Conservation (phyloP, 1,140 invertebrate species). For the Ceratina japonica region DNA sequence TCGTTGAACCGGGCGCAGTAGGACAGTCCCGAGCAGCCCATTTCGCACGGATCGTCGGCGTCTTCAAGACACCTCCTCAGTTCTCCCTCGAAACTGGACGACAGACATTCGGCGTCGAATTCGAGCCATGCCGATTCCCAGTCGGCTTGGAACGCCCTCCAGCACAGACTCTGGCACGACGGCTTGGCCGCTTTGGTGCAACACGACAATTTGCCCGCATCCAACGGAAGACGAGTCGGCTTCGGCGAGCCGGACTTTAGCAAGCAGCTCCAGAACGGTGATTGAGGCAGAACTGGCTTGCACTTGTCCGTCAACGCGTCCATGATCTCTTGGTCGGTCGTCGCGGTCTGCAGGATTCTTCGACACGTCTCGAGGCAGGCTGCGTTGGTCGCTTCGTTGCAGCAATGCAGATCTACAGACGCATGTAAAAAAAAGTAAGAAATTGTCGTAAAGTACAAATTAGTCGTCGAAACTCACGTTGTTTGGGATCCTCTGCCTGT, state of each 20-base stretch:
- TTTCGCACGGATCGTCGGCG: conserved; percentile 90
- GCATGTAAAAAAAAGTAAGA: neutral
- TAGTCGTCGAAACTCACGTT: conserved; percentile 80
- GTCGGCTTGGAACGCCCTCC: conserved; percentile 89
- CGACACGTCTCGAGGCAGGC: conserved; percentile 87
- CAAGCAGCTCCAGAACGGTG: conserved; percentile 84
- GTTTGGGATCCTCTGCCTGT: conserved; percentile 83
- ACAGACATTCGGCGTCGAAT: conserved; percentile 88
- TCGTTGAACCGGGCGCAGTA: conserved; percentile 92
- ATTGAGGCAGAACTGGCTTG: conserved; percentile 84
- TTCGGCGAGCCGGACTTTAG: conserved; percentile 79
- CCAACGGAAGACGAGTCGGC: conserved; percentile 79
- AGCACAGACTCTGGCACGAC: conserved; percentile 88
- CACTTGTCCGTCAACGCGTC: conserved; percentile 86
- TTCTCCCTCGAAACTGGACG: conserved; percentile 84
- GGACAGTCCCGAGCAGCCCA: conserved; percentile 88
- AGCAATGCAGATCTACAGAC: conserved; percentile 88
- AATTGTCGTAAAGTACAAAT: too few relatives aligned
- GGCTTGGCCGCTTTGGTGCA: conserved; percentile 86
- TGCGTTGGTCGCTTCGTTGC: conserved; percentile 84
- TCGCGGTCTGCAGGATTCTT: conserved; percentile 81
- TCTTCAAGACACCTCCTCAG: conserved; percentile 92
- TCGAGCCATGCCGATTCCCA: conserved; percentile 88
- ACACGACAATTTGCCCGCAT: conserved; percentile 92
- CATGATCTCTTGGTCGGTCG: conserved; percentile 84